Evolutionary conservation across 2,888 invertebrate species (phyloP).

Genomic region (Drosophila rellima): DNA sequence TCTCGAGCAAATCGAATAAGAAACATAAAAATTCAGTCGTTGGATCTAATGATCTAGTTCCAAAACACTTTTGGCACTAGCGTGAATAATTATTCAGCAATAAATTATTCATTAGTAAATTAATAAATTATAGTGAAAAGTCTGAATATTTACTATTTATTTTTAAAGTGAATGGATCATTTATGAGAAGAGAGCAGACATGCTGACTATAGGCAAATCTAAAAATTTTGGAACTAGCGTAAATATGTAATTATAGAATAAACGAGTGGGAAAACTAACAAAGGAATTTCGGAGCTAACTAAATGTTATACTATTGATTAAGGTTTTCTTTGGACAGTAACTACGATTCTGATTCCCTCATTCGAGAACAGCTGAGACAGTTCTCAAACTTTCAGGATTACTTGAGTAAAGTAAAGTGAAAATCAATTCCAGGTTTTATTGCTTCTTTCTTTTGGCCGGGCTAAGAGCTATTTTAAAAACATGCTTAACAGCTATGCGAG

Average conservation of each 20-base stretch:
- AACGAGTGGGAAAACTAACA: background rate
- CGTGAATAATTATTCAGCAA: background rate
- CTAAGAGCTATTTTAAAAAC: slow-evolving; percentile 27
- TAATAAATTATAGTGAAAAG: no score
- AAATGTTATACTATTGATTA: background rate
- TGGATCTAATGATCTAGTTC: background rate
- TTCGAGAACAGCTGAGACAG: background rate
- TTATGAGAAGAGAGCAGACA: no score
- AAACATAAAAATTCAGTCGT: background rate
- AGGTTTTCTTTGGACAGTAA: background rate
- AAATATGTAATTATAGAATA: no score
- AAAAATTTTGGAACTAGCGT: background rate
- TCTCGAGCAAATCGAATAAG: background rate
- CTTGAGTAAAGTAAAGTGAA: slow-evolving; percentile 1
- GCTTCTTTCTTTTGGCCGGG: slow-evolving; percentile 1
- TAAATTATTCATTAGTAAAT: no score
- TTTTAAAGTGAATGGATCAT: no score
- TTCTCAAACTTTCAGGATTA: slow-evolving; percentile 3
- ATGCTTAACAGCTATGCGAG: slow-evolving; percentile 19
- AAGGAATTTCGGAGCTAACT: background rate
- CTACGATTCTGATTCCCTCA: background rate
- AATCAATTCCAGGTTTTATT: slow-evolving; percentile 17
- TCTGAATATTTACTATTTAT: no score
- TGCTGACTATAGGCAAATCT: no score
- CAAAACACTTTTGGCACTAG: background rate